phyloP scores from a whole-genome alignment of 2,113 vertebrate genomes.

The Megaleporinus macrocephalus region DNA sequence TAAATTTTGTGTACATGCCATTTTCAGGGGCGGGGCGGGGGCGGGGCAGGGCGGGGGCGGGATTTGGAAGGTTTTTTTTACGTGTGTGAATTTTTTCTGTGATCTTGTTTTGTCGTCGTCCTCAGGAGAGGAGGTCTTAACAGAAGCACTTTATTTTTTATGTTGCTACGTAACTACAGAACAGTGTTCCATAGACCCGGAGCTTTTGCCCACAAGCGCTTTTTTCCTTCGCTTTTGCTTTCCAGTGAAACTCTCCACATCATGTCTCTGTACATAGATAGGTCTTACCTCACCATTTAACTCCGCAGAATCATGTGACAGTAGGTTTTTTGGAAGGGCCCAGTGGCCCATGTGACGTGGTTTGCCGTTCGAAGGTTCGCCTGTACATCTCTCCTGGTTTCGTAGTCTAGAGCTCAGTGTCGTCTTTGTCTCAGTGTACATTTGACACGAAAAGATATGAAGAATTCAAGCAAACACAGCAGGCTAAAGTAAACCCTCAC shows the following conservation, averaged over 20 bases:
- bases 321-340: slow-evolving; percentile 20
- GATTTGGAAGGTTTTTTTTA: slow-evolving; percentile 77
- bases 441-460: slow-evolving; percentile 35
- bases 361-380: slow-evolving; percentile 25
- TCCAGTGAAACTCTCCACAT: slow-evolving; percentile 51
- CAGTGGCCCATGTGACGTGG: slow-evolving; percentile 27
- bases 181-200: slow-evolving; percentile 73
- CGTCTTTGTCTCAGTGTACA: slow-evolving; percentile 27
- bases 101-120: slow-evolving; percentile 81
- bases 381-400: slow-evolving; percentile 22
- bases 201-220: slow-evolving; percentile 31
- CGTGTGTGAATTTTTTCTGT: slow-evolving; percentile 66
- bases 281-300: slow-evolving; percentile 21
- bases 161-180: slow-evolving; percentile 70
- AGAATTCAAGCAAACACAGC: slow-evolving; percentile 39
- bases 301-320: slow-evolving; percentile 16
- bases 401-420: slow-evolving; percentile 34
- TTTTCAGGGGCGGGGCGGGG: slow-evolving; percentile 78
- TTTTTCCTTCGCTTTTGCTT: slow-evolving; percentile 19
- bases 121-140: slow-evolving; percentile 81
- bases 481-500: slow-evolving; percentile 29
- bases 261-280: slow-evolving; percentile 33
- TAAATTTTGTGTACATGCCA: slow-evolving; percentile 82
- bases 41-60: slow-evolving; percentile 79
- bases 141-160: slow-evolving; percentile 95